Percentiles rank a stretch among this genome's conserved stretches.
These are phyloP conservation scores for Capricornis sumatraensis DNA, from an alignment of 2,113 vertebrate genomes.

Conservation along the genomic window DNA sequence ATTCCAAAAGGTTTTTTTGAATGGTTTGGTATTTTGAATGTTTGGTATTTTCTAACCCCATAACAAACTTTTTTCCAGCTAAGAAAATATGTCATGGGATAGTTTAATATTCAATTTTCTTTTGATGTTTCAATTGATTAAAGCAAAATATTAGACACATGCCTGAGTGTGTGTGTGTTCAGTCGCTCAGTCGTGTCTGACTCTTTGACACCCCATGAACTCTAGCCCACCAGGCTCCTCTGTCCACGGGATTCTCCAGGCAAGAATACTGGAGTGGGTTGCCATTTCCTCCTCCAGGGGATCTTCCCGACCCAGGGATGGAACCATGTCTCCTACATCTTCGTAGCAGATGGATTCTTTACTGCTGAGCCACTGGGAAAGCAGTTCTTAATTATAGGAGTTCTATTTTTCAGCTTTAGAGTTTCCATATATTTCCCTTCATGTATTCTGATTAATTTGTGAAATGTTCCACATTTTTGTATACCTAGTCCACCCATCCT, in stretches of 20 bases:
- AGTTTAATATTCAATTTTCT: background rate
- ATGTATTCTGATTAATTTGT: background rate
- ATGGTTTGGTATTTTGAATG: background rate
- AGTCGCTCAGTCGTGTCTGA: background rate
- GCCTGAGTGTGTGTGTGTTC: background rate
- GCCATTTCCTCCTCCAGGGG: background rate
- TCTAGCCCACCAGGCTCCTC: background rate
- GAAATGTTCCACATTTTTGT: background rate
- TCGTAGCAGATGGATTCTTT: background rate
- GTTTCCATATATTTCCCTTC: background rate
- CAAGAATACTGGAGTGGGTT: background rate
- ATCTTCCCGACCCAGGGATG: background rate
- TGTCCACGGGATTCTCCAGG: background rate
- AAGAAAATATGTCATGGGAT: background rate
- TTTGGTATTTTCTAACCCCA: background rate
- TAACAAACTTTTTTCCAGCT: background rate
- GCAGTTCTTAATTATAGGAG: background rate
- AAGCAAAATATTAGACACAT: background rate
- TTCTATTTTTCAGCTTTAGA: background rate
- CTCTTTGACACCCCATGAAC: background rate
- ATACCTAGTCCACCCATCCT: background rate
- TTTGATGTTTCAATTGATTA: background rate
- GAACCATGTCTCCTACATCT: background rate
- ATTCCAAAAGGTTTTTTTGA: background rate
- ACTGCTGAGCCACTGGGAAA: rapidly evolving